Evolutionary conservation across 2,888 invertebrate species (phyloP), one percentile per base, ranked within the genome.

Genomic region (Euproctis similis): DNA sequence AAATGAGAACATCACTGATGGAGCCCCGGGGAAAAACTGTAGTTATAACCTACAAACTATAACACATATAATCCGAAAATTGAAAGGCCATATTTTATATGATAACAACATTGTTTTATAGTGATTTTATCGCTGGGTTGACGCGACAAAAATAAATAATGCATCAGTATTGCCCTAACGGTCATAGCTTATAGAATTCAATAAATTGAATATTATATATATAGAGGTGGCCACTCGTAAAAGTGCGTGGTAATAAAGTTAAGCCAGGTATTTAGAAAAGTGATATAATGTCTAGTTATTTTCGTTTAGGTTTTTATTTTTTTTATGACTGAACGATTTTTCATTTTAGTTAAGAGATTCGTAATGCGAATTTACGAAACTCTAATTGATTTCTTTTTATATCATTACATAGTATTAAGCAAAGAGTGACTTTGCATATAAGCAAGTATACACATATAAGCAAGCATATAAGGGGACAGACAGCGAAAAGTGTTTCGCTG

Each of bases 141-240:
- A 21, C 7, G 21, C 24, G 14, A 16, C 24, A 25, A 37, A n/a
- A 34, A 46, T 46, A 44, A 45, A 46, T 46, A 40, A 46, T 46
- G 45, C 45, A 46, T 26, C 3, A 11, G 5, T 5, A 18, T 13
- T 40, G 40, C 36, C 36, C 7, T 11, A 28, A 30, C 27, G 50
- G 31, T 39, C 26, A 5, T 7, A 32, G 35, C 39, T 49, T 49
- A 47, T 37, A 31, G 46, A 34, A 42, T 28, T 28, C 28, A 18
- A 22, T 22, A 22, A 12, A 31, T 13, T n/a, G n/a, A n/a, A 4
- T 18, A 24, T 11, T 25, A 25, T 18, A 28, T n/a, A n/a, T 20
- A 32, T 28, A n/a, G 28, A 19, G 13, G 20, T 13, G 11, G 27
- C 11, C 10, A 8, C 18, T 19, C 28, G 22, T 28, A 32, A 32